phyloP scores from a whole-genome alignment of 2,888 invertebrate genomes.

The Sphaeridia pumilis region DNA sequence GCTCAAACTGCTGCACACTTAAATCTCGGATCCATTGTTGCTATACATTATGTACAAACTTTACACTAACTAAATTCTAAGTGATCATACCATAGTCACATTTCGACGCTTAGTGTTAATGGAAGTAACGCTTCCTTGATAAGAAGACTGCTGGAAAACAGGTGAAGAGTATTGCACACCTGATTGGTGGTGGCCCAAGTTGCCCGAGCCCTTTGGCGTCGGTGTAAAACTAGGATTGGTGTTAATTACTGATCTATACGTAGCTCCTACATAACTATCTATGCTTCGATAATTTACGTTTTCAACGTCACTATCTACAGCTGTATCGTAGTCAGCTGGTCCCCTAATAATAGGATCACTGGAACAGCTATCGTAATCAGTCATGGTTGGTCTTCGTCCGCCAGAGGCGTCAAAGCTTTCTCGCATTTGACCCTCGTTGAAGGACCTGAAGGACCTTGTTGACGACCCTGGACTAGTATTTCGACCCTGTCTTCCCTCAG shows the following conservation, averaged over 20 bases:
- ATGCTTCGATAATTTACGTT: constrained; percentile 33
- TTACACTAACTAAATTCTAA: too few relatives aligned
- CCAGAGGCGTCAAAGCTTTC: constrained; percentile 29
- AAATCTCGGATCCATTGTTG: too few relatives aligned
- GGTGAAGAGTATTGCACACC: constrained; percentile 21
- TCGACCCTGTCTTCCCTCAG: not conserved
- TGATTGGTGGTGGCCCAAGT: constrained; percentile 6
- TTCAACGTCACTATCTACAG: constrained; percentile 32
- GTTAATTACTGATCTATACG: constrained; percentile 25
- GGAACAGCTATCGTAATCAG: constrained; percentile 35
- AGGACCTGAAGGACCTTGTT: constrained; percentile 33
- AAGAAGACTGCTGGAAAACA: constrained; percentile 42
- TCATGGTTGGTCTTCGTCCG: constrained; percentile 20
- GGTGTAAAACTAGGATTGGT: constrained; percentile 13
- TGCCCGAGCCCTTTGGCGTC: constrained; percentile 10
- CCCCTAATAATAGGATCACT: constrained; percentile 33
- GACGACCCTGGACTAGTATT: constrained; percentile 25
- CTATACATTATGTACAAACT: too few relatives aligned
- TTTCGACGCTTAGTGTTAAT: constrained; percentile 46
- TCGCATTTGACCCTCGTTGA: constrained; percentile 30
- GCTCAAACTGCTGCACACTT: too few relatives aligned
- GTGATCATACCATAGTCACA: constrained; percentile 48
- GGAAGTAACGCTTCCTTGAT: constrained; percentile 48
- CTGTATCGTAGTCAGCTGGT: constrained; percentile 33
- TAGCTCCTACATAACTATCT: constrained; percentile 29